These are phyloP conservation scores for Clarias fuscus DNA, from an alignment of 2,797 vertebrate species.

Conservation along the genomic window DNA sequence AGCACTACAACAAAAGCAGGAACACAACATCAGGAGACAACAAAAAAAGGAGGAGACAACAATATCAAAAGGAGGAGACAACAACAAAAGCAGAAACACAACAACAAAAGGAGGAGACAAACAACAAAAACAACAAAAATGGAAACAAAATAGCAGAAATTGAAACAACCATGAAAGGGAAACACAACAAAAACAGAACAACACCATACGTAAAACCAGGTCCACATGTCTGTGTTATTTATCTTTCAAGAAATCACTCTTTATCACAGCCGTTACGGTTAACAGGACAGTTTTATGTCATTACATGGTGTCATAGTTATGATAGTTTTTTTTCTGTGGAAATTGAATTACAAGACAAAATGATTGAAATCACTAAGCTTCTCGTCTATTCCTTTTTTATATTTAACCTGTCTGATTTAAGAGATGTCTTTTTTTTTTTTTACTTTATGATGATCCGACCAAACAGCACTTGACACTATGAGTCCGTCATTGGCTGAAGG, in stretches of 20 bases:
- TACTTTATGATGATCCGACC: slow-evolving; percentile 7
- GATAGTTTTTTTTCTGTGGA: background rate
- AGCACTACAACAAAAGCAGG: no score
- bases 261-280: background rate
- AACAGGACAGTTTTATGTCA: background rate
- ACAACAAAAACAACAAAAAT: no score
- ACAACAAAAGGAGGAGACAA: no score
- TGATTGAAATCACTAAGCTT: background rate
- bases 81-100: no score
- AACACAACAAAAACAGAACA: no score
- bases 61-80: no score
- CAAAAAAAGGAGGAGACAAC: no score
- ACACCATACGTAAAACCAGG: no score
- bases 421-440: background rate
- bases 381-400: background rate
- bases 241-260: background rate
- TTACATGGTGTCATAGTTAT: background rate
- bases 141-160: no score
- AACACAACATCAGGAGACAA: no score
- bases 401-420: background rate
- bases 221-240: background rate
- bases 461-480: background rate
- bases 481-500: slow-evolving; percentile 34
- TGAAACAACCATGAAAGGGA: no score
- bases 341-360: background rate